Base-by-base conservation (phyloP, 2,888 invertebrate genomes). In the Sphecodes monilicornis region DNA sequence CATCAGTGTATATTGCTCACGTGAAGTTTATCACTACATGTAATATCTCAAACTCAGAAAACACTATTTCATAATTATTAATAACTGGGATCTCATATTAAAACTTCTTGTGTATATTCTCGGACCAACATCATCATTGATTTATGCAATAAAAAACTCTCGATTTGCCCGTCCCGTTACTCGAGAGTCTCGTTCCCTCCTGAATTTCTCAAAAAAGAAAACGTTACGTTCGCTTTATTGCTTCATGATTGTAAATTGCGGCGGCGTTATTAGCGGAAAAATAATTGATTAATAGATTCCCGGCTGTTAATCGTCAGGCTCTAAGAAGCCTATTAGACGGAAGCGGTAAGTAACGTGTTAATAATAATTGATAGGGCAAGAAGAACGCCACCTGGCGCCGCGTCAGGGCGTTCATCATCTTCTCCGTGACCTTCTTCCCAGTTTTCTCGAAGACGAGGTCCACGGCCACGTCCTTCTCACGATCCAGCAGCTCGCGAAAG, bases 401-500 rank as follows among this genome's bases (percentile, higher is more conserved):
- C 43, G 88, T 89, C 82, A 89, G 69, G 26, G 79, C 78, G 18
- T 91, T 87, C 68, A 91, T 84, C 68, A 83, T 68, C 74, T 88
- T 91, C 8, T 87, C 88, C 41, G 89, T 87, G 29, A 93, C 50
- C 39, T 82, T 87, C 29, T 84, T 85, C 22, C 91, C 93, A 1
- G 90, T 86, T 72, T 88, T 91, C 43, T 87, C 87, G 78, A 86
- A 92, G n/a, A 90, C 70, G 68, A 92, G 82, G 60, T 87, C 91
- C n/a, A 88, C 70, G 18, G 87, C 89, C 18, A 90, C 66, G 43
- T 90, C 89, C 8, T 57, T 85, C 76, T 90, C 87, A 13, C 88
- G 87, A 1, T 80, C 72, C 18, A 89, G 22, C 32, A 91, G 82
- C 43, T 77, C 80, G 10, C 64, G 41, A 50, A 91, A 90, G 13